Evolutionary conservation across 2,888 invertebrate species (phyloP), one percentile per base, ranked within the genome.

Genomic region (Heliconius hortense): DNA sequence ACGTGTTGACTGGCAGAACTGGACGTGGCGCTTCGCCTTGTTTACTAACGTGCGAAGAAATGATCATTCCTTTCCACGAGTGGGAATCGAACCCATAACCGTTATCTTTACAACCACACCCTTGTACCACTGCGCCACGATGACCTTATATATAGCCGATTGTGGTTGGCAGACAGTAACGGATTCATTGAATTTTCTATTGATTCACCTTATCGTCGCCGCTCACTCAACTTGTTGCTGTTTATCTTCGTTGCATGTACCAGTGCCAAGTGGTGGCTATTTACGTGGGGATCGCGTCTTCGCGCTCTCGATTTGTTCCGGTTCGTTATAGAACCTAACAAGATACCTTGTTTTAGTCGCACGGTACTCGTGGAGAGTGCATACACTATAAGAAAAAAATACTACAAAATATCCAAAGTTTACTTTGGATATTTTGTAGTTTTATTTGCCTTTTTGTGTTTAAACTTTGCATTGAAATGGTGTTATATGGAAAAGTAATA

Each of bases 221-320:
- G 70, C 67, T 78, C 74, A 75, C 75, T 77, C 75, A 67, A 72
- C 66, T 73, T 72, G 73, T 62, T 76, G 43, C 79, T 78, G 79
- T 79, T 79, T 79, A 79, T 80, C 80, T 78, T 77, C 74, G 78
- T 79, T 77, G 77, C 77, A 72, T 74, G 79, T 75, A 69, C 76
- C 24, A 64, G 73, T n/a, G 70, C 73, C 76, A 72, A 73, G 74
- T 74, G 77, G 73, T 75, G 74, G 69, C 78, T 77, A 74, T 78
- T 79, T 78, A 78, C 76, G 75, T 71, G 59, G 76, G 69, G 71
- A 75, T 80, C 71, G 75, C 76, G 70, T 79, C 68, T 80, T 68
- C 72, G 64, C 71, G 79, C 74, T 66, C 77, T 79, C 75, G 74
- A 80, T 77, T 78, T 77, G 78, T 77, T 79, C 75, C 62, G 76